Evolutionary conservation across 2,888 invertebrate genomes (phyloP).

Genomic region (Drosophila diplacantha): DNA sequence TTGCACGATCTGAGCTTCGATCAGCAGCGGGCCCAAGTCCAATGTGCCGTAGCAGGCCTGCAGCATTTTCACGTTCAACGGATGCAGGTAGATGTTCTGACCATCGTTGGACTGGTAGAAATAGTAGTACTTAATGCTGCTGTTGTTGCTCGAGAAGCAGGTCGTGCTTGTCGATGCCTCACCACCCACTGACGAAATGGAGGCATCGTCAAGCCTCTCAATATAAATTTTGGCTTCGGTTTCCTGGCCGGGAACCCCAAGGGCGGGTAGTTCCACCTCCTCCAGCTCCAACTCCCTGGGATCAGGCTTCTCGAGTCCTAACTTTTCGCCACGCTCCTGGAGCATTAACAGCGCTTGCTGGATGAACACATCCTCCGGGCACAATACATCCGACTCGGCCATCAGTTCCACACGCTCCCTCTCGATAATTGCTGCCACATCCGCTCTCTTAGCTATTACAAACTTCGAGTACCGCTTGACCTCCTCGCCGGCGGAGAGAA

Average conservation of each 20-base stretch:
- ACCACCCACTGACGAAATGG: slow-evolving; percentile 55
- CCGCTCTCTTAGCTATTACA: slow-evolving; percentile 83
- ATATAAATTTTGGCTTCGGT: slow-evolving; percentile 42
- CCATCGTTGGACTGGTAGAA: slow-evolving; percentile 88
- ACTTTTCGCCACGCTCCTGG: slow-evolving; percentile 67
- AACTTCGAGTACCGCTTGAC: slow-evolving; percentile 82
- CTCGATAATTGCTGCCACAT: slow-evolving; percentile 85
- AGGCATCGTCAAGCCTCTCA: slow-evolving; percentile 56
- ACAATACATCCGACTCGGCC: slow-evolving; percentile 83
- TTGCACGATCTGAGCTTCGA: slow-evolving; percentile 90
- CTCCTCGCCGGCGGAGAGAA: slow-evolving; percentile 79
- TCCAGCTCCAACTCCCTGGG: slow-evolving; percentile 18
- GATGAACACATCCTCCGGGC: slow-evolving; percentile 90
- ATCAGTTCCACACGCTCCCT: slow-evolving; percentile 85
- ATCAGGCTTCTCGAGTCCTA: slow-evolving; percentile 59
- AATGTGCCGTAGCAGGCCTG: slow-evolving; percentile 90
- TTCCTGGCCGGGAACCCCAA: neutral
- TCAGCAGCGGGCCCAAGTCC: slow-evolving; percentile 85
- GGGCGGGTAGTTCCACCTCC: slow-evolving; percentile 17
- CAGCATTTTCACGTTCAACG: slow-evolving; percentile 92
- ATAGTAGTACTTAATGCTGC: slow-evolving; percentile 73
- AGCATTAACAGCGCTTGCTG: slow-evolving; percentile 88
- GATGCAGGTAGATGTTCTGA: slow-evolving; percentile 94
- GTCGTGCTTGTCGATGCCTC: slow-evolving; percentile 48
- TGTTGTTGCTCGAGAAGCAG: slow-evolving; percentile 77